A percentile compares a stretch with the other conserved stretches of the same genome.
Conservation (phyloP, 2,113 vertebrate species). For the Sclerurus mexicanus region DNA sequence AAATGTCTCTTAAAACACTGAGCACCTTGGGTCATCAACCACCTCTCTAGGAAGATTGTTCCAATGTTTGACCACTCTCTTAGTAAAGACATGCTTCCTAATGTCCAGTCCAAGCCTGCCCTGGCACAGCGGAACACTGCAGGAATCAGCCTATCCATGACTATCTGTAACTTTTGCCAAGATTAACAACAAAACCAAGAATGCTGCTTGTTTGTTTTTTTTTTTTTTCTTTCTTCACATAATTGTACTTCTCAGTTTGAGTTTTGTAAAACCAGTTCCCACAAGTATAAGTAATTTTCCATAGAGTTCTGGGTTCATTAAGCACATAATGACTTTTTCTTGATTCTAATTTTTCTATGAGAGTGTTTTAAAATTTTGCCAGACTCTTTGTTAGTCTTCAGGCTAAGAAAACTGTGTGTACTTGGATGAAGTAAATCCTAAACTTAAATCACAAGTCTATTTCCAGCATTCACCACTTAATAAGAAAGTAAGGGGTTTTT, state of each 20-base stretch:
- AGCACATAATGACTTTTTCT: background rate
- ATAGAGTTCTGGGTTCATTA: background rate
- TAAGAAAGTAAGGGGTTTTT: background rate
- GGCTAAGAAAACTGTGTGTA: background rate
- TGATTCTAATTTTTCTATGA: background rate
- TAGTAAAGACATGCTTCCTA: background rate
- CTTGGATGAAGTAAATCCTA: background rate
- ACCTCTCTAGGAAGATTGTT: background rate
- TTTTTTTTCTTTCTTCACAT: rapidly evolving
- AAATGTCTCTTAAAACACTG: background rate
- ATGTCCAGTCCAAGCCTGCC: background rate
- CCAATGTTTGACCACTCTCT: background rate
- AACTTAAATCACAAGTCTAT: background rate
- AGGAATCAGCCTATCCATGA: background rate
- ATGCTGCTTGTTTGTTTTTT: background rate
- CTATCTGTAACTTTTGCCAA: background rate
- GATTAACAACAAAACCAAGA: background rate
- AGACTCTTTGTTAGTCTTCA: background rate
- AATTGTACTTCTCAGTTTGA: background rate
- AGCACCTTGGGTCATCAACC: background rate
- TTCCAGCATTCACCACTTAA: background rate
- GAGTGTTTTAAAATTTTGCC: background rate
- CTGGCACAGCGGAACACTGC: background rate
- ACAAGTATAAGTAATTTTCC: background rate
- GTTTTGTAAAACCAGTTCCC: background rate